Conservation (phyloP, 2,797 vertebrate species). For the Anniella stebbinsi region DNA sequence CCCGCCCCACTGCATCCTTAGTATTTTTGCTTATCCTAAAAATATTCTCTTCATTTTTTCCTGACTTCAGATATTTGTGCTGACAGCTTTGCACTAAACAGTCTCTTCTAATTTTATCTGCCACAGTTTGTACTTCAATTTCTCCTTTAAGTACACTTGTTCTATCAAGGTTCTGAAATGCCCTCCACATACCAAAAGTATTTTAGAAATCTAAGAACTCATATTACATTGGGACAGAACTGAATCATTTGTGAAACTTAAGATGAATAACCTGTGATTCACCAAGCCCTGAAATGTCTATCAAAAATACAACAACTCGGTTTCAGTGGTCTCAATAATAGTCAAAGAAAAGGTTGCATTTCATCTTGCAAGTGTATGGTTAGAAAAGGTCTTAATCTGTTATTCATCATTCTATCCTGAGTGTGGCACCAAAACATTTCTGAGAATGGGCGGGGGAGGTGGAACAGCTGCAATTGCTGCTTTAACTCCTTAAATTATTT, state of each 20-base stretch:
- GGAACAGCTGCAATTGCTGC: rapidly evolving
- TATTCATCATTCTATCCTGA: constrained; percentile 53
- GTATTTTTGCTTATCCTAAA: background rate
- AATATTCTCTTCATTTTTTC: background rate
- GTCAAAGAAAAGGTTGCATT: background rate
- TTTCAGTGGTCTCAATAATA: background rate
- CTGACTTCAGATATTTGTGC: background rate
- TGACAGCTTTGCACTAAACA: background rate
- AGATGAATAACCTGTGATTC: constrained; percentile 5
- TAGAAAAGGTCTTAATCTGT: constrained; percentile 24
- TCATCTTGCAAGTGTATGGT: constrained; percentile 20
- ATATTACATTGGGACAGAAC: background rate
- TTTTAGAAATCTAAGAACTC: background rate
- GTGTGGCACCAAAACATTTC: constrained; percentile 62
- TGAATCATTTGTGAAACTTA: background rate
- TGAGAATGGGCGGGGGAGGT: rapidly evolving
- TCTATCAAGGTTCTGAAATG: background rate
- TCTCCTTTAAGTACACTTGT: background rate
- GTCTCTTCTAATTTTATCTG: constrained; percentile 12
- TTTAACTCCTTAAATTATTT: constrained; percentile 33
- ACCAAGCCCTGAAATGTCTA: background rate
- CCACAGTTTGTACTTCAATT: background rate
- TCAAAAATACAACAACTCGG: background rate
- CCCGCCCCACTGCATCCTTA: background rate
- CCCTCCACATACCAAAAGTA: background rate